Evolutionary conservation across 2,888 invertebrate genomes (phyloP).

Genomic region (Morinoia aosen): DNA sequence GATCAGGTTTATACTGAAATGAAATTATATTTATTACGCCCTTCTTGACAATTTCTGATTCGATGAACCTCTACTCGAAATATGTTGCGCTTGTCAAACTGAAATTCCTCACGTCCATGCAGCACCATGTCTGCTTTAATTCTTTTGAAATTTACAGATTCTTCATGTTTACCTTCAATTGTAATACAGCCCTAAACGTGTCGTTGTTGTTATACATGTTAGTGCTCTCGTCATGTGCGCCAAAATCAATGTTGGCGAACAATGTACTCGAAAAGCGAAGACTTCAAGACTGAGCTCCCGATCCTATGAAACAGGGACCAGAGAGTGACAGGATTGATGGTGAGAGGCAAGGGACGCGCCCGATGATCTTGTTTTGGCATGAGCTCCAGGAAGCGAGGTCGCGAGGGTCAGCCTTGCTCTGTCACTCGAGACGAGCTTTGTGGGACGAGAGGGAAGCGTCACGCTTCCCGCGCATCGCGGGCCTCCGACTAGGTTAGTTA

Average conservation of each 20-base stretch:
- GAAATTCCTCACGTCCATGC: too few relatives aligned
- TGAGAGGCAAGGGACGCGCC: not conserved
- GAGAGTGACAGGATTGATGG: not conserved
- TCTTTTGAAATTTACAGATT: too few relatives aligned
- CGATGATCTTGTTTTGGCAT: not conserved
- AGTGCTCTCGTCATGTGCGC: not conserved
- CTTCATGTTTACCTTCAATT: not conserved
- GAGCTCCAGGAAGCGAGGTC: constrained; percentile 8
- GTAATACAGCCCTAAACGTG: not conserved
- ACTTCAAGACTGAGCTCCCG: not conserved
- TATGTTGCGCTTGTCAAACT: too few relatives aligned
- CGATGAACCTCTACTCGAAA: too few relatives aligned
- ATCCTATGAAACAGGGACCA: not conserved
- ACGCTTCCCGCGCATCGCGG: not conserved
- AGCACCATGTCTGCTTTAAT: too few relatives aligned
- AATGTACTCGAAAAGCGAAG: not conserved
- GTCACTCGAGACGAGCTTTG: not conserved
- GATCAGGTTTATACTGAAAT: too few relatives aligned
- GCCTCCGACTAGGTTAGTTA: not conserved
- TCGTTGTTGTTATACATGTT: not conserved
- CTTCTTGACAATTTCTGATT: too few relatives aligned
- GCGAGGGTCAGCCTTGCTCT: constrained; percentile 21
- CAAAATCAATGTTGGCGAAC: not conserved
- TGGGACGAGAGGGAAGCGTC: not conserved
- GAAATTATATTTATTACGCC: too few relatives aligned